These are phyloP conservation scores for Diplolepis rosae DNA, from an alignment of 2,888 invertebrate genomes.

Conservation along the genomic window DNA sequence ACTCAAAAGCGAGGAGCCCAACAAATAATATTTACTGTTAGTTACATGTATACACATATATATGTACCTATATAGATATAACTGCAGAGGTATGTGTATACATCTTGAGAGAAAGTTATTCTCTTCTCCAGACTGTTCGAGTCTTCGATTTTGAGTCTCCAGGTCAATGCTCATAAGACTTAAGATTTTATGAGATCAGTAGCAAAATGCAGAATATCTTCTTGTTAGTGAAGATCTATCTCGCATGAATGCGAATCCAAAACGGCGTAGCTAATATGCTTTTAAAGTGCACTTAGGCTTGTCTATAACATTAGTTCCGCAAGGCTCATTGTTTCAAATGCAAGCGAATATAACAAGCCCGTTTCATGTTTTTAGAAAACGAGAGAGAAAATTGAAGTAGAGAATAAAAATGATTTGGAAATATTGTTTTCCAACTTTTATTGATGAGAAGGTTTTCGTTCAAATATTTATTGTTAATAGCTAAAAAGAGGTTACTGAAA, in stretches of 20 bases:
- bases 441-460: too few species aligned
- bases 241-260: neutral
- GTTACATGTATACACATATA: too few species aligned
- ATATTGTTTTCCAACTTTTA: too few species aligned
- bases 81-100: neutral
- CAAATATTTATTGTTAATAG: too few species aligned
- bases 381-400: neutral
- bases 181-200: neutral
- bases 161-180: neutral
- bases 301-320: neutral
- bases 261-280: neutral
- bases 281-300: neutral
- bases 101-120: neutral
- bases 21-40: neutral
- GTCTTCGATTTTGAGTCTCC: neutral
- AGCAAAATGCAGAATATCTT: neutral
- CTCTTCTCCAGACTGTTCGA: neutral
- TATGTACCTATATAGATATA: neutral
- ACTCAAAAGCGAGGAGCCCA: conserved; percentile 41
- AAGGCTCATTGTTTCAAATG: neutral
- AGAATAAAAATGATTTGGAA: neutral
- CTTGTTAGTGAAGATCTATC: neutral
- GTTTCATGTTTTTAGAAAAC: neutral
- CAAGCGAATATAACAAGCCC: neutral
- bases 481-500: too few species aligned